Evolutionary conservation across 2,113 vertebrate species (phyloP), one percentile per base, ranked within the genome.

Genomic region (Gopherus flavomarginatus): DNA sequence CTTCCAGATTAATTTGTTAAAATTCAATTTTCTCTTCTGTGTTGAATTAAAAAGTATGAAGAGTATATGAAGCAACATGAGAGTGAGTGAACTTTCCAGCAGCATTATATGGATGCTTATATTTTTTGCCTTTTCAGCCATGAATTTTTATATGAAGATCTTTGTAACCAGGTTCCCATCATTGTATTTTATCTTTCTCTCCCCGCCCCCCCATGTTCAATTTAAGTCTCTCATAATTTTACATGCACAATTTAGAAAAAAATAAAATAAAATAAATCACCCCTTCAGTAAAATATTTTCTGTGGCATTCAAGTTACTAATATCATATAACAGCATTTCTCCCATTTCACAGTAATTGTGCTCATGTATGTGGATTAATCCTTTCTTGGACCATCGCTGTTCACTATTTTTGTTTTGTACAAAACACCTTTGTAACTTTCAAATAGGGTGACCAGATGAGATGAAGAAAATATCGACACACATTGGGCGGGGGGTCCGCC

Each of bases 231-330:
- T 72, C 65, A 38, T 38, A 38, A 38, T 72, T 72, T 38, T n/a
- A 38, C 8, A 38, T 72, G 9, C 9, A 38, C 19, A 38, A 38
- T 72, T 62, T 6, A 24, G 12, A 57, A 57, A 19, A 19, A 8
- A 35, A 38, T 49, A 49, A 49, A 47, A 47, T 47, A 47, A 47
- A 49, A 49, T 49, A 9, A 69, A 17, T 19, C 8, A 21, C 65
- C 65, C 65, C n/a, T 38, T 38, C 0, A 3, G 4, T 2, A 42
- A 89, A 35, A 54, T 27, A 3, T 24, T 62, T 85, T 16, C 2
- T 6, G 56, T 11, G 31, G 35, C 47, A 44, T 56, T 83, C 16
- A 0, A 0, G 22, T 49, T 83, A 79, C 49, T 7, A 19, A 4
- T 81, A 13, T 77, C 79, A 52, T 89, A 0, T 72, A 86, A 3